Percentiles rank a stretch among this genome's conserved stretches.
These are phyloP conservation scores for Vipera ursinii DNA, from an alignment of 2,797 vertebrate genomes.

Conservation along the genomic window DNA sequence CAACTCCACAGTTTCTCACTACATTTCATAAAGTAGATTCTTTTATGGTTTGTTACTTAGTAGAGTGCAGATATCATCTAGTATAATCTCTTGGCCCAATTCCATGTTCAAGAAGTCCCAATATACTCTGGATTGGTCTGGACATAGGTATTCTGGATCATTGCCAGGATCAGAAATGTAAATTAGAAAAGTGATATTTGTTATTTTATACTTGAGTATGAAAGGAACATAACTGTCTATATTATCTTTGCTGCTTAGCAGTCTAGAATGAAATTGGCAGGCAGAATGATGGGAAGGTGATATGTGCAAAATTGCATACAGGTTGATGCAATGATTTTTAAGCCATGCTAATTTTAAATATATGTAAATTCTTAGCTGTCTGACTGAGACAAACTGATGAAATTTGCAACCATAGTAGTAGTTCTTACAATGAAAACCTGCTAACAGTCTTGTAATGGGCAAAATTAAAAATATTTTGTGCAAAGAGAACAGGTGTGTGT, in stretches of 20 bases:
- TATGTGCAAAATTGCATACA: not conserved
- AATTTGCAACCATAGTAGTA: not conserved
- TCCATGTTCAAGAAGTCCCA: not conserved
- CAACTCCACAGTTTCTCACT: not conserved
- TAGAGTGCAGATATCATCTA: not conserved
- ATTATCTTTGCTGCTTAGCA: not conserved
- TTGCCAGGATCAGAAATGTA: not conserved
- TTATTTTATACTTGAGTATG: not conserved
- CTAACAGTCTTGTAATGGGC: not conserved
- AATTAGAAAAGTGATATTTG: not conserved
- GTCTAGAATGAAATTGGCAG: not conserved
- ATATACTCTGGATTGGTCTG: not conserved
- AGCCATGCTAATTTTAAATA: not conserved
- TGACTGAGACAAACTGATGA: not conserved
- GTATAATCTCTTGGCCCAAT: not conserved
- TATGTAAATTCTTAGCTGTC: not conserved
- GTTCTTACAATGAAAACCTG: not conserved
- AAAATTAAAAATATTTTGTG: not conserved
- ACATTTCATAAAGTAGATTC: not conserved
- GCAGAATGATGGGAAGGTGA: not conserved
- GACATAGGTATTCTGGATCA: not conserved
- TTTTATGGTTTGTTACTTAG: not conserved
- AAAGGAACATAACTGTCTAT: not conserved
- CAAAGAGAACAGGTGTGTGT: not conserved
- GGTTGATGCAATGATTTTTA: not conserved